Percentiles rank a stretch among this genome's conserved stretches.
Evolutionary conservation across 2,797 vertebrate species (phyloP).

Genomic region (Danio tinwini): DNA sequence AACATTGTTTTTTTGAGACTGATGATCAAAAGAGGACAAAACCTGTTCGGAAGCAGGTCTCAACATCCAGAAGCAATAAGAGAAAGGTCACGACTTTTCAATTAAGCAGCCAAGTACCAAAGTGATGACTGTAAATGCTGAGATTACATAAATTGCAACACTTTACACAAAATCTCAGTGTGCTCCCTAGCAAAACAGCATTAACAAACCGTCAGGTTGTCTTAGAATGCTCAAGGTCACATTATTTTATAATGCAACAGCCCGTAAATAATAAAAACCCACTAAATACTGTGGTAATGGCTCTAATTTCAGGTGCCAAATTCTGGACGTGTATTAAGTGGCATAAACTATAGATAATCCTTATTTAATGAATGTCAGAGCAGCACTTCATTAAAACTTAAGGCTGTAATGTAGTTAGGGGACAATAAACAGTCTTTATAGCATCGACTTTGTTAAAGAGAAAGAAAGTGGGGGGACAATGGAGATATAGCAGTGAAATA

Average conservation of each 20-base stretch:
- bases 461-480: constrained; percentile 30
- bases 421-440: constrained; percentile 60
- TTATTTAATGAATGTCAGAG: constrained; percentile 75
- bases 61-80: background rate
- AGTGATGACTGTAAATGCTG: background rate
- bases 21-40: constrained; percentile 4
- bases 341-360: constrained; percentile 71
- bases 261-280: constrained; percentile 29
- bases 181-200: background rate
- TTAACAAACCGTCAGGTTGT: background rate
- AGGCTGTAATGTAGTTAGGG: constrained; percentile 64
- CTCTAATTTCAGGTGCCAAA: constrained; percentile 72
- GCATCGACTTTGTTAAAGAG: constrained; percentile 61
- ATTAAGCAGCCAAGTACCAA: constrained; percentile 16
- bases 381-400: constrained; percentile 74
- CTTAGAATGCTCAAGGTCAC: constrained; percentile 44
- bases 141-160: background rate
- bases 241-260: constrained; percentile 34
- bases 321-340: constrained; percentile 69
- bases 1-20: constrained; percentile 19
- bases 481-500: constrained; percentile 4
- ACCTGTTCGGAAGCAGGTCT: constrained; percentile 8
- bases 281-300: constrained; percentile 65
- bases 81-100: constrained; percentile 1
- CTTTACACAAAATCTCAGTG: background rate